Conservation (phyloP, 1,140 invertebrate genomes). For the Melitaea cinxia region DNA sequence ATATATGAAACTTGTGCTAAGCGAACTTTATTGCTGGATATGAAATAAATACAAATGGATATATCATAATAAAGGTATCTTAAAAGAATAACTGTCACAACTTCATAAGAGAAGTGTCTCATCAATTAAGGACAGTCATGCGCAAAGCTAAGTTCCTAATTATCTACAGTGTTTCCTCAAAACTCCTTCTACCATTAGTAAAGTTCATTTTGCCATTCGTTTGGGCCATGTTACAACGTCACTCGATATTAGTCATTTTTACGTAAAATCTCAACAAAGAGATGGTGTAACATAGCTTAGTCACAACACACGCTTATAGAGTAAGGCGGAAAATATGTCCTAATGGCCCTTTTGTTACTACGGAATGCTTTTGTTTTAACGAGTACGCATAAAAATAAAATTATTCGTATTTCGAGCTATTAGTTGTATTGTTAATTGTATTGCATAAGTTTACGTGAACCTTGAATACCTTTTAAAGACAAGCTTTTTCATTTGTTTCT, state of each 20-base stretch:
- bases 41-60: background rate
- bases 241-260: constrained; percentile 58
- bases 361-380: constrained; percentile 18
- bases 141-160: constrained; percentile 64
- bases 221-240: constrained; percentile 48
- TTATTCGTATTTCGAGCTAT: constrained; percentile 15
- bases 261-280: constrained; percentile 38
- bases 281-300: constrained; percentile 29
- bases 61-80: constrained; percentile 9
- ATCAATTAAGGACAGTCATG: constrained; percentile 61
- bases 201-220: constrained; percentile 54
- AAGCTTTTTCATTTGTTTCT: constrained; percentile 6
- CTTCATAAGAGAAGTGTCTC: constrained; percentile 51
- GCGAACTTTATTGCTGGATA: background rate
- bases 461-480: constrained; percentile 7
- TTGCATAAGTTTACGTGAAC: constrained; percentile 7
- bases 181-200: constrained; percentile 69
- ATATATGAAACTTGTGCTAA: no score
- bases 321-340: constrained; percentile 22
- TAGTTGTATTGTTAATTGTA: constrained; percentile 5
- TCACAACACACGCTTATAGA: constrained; percentile 27
- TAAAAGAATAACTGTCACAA: constrained; percentile 25
- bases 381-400: constrained; percentile 16
- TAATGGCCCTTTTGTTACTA: constrained; percentile 27
- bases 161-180: constrained; percentile 71